Evolutionary conservation across 2,797 vertebrate species (phyloP), one percentile per base, ranked within the genome.

Genomic region (Gadopsis marmoratus): DNA sequence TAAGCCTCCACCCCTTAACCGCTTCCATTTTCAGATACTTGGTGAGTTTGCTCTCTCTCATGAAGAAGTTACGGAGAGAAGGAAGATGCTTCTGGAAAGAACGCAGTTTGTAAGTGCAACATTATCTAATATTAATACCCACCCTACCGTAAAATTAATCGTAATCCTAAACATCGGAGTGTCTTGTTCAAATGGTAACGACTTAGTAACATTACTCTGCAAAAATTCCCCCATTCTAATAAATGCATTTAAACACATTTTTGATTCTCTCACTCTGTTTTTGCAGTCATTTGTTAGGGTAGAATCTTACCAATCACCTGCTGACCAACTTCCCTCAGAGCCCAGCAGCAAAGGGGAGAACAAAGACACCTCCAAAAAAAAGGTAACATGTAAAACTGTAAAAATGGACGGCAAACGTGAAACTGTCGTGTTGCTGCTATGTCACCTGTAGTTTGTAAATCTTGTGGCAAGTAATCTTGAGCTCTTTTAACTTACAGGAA

Each of bases 21-120:
- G 4, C 48, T 37, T 71, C 43, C 26, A 41, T 76, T 81, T 65
- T 58, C 76, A 98, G 97, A 89, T 96, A 17, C 93, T 98, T 39
- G 76, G 87, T 0, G 93, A 95, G 0, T 97, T 98, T 35, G 78
- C 94, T 51, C 88, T 98, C 59, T 96, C 92, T 2, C 97, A 97
- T 43, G 86, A 89, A 0, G 97, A 98, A 84, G 90, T 96, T 21
- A 95, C 97, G 74, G 95, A 96, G 85, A 94, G 97, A 80, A 92
- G 97, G 61, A 93, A 87, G 64, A 90, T 96, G 43, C 82, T 97
- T 87, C 83, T 95, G 89, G 68, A 91, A 81, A 79, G 90, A 88
- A 43, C 10, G 4, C 19, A 92, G 17, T 35, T 63, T 75, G 91
- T 93, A 71, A 92, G 91, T 86, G 10, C 29, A 63, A n/a, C 33